phyloP scores from a whole-genome alignment of 2,113 vertebrate species.

The Sylvicapra grimmia region DNA sequence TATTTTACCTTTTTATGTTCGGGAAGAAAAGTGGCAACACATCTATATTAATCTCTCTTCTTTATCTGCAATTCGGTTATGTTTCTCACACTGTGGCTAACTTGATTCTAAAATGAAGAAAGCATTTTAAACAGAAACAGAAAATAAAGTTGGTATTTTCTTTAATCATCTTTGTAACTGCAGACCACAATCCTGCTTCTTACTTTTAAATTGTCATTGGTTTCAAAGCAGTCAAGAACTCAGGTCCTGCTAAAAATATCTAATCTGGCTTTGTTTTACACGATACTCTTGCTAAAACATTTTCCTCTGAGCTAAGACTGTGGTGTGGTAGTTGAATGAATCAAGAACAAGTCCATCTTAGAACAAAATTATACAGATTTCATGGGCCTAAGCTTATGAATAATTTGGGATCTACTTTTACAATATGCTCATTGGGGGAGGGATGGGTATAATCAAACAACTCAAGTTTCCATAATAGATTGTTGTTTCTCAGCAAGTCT shows the following conservation, averaged over 20 bases:
- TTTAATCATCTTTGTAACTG: slow-evolving; percentile 17
- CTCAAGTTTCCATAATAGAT: slow-evolving; percentile 29
- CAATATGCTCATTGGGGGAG: not conserved
- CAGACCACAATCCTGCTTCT: not conserved
- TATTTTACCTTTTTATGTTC: slow-evolving; percentile 29
- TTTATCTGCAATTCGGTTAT: not conserved
- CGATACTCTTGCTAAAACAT: not conserved
- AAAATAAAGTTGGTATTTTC: slow-evolving; percentile 42
- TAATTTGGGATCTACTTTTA: slow-evolving; percentile 39
- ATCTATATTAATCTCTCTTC: slow-evolving; percentile 1
- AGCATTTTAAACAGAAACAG: not conserved
- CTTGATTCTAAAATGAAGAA: slow-evolving; percentile 46
- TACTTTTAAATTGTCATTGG: slow-evolving; percentile 28
- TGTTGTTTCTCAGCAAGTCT: slow-evolving; percentile 26
- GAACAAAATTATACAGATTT: slow-evolving; percentile 11
- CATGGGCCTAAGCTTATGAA: not conserved
- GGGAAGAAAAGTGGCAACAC: not conserved
- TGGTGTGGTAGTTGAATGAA: not conserved
- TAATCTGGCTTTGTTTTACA: slow-evolving; percentile 16
- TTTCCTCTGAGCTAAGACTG: slow-evolving; percentile 17
- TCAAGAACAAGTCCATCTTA: not conserved
- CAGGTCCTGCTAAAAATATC: slow-evolving; percentile 16
- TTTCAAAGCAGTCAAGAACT: slow-evolving; percentile 39
- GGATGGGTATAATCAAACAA: not conserved
- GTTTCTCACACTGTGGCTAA: slow-evolving; percentile 2